phyloP scores from a whole-genome alignment of 2,797 vertebrate genomes.

The Parauchenoglanis ngamensis region DNA sequence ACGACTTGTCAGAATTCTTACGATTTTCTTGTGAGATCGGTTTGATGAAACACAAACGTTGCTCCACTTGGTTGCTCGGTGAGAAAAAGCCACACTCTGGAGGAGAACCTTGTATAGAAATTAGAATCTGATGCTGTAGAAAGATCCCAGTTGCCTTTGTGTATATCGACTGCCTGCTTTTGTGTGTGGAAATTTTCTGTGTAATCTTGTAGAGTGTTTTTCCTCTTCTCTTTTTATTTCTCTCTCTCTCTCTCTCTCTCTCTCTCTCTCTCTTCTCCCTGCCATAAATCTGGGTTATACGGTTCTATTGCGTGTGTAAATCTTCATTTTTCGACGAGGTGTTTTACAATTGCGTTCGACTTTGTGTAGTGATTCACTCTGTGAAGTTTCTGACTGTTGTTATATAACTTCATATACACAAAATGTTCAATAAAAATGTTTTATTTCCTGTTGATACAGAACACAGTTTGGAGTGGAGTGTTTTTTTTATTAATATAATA shows the following conservation, averaged over 20 bases:
- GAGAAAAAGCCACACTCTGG: constrained; percentile 79
- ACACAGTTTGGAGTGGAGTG: not conserved
- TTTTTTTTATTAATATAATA: not conserved
- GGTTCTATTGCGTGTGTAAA: constrained; percentile 93
- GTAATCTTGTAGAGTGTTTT: constrained; percentile 96
- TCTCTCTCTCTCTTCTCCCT: constrained; percentile 68
- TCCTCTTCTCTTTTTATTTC: constrained; percentile 53
- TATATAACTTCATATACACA: constrained; percentile 98
- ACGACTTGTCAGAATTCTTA: not conserved
- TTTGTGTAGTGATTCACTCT: constrained; percentile 98
- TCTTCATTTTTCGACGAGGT: constrained; percentile 97
- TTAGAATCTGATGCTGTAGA: constrained; percentile 99
- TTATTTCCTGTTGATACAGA: constrained; percentile 98
- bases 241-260: not conserved
- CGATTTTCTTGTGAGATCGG: not conserved
- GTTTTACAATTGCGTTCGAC: constrained; percentile 96
- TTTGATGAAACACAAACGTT: not conserved
- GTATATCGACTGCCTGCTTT: constrained; percentile 99
- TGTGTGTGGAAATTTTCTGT: constrained; percentile 92
- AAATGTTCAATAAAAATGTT: constrained; percentile 99
- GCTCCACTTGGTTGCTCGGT: not conserved
- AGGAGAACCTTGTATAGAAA: constrained; percentile 88
- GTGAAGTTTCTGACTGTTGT: constrained; percentile 99
- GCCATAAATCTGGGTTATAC: constrained; percentile 89
- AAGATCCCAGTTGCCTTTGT: constrained; percentile 99